Conservation (phyloP, 2,888 invertebrate species). For the Drosophila buzzatii region DNA sequence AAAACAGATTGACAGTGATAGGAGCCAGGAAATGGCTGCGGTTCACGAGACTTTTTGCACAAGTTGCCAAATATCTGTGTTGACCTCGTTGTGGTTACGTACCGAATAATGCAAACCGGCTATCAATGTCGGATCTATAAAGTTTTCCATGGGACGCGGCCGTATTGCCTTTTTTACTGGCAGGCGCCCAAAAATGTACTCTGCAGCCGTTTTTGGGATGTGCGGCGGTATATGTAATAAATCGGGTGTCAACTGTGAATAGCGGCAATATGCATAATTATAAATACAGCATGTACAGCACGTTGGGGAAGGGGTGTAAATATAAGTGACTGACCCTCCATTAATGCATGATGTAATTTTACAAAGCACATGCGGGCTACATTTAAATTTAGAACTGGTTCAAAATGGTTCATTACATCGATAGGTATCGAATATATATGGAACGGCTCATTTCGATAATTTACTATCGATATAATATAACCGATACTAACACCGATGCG, state of each 20-base stretch:
- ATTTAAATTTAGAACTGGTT: slow-evolving; percentile 9
- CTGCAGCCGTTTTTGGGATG: slow-evolving; percentile 42
- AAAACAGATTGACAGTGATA: slow-evolving; percentile 79
- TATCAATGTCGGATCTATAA: slow-evolving; percentile 46
- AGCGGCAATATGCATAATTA: slow-evolving; percentile 33
- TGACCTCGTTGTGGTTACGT: slow-evolving; percentile 61
- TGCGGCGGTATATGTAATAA: slow-evolving; percentile 42
- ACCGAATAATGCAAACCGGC: slow-evolving; percentile 55
- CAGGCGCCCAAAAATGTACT: slow-evolving; percentile 50
- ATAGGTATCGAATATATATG: slow-evolving; percentile 17
- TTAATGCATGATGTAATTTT: not conserved
- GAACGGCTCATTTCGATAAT: not conserved
- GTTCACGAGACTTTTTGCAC: slow-evolving; percentile 35
- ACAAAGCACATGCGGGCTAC: not conserved
- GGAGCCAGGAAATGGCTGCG: slow-evolving; percentile 72
- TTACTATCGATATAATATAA: slow-evolving; percentile 33
- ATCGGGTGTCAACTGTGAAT: slow-evolving; percentile 56
- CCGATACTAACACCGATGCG: not conserved
- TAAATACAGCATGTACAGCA: slow-evolving; percentile 18
- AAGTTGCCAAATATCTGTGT: slow-evolving; percentile 58
- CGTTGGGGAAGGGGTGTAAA: not conserved
- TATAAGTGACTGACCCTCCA: slow-evolving; percentile 19
- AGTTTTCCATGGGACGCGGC: slow-evolving; percentile 19
- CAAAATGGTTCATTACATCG: slow-evolving; percentile 8
- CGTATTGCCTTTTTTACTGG: slow-evolving; percentile 45